Evolutionary conservation across 2,888 invertebrate species (phyloP), one percentile per base, ranked within the genome.

Genomic region (Zhuqinia jingwanae): DNA sequence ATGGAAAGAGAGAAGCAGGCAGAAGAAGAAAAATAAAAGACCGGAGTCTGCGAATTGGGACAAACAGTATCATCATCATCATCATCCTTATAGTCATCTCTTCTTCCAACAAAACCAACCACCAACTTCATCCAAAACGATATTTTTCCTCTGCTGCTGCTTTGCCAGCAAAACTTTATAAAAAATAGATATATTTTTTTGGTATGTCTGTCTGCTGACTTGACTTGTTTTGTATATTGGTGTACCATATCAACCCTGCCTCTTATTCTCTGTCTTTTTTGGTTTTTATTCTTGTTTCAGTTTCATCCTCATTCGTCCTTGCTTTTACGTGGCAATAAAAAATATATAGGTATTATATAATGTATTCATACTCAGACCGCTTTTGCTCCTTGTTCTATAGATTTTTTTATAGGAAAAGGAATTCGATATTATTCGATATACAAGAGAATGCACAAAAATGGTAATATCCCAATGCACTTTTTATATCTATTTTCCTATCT

Each of bases 1-100:
- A 50, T 50, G 25, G 58, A 58, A 36, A 68, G 68, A 36, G 80
- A 53, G 53, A n/a, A n/a, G n/a, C n/a, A n/a, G n/a, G n/a, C n/a
- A n/a, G n/a, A n/a, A n/a, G n/a, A n/a, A 65, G 11, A 22, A 22
- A 22, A 78, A 56, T 13, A 27, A 63, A 58, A 79, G 63, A 79
- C 70, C 80, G 83, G 90, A 89, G 90, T 90, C 90, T 90, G 90
- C 90, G 90, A 90, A 90, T 89, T 89, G 87, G 88, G 89, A 89
- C 88, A 89, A 88, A 88, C 79, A 85, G 50, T 60, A 53, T 47
- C 82, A 87, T n/a, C n/a, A n/a, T n/a, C n/a, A n/a, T n/a, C n/a
- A n/a, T n/a, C n/a, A n/a, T n/a, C n/a, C n/a, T n/a, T n/a, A n/a
- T n/a, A n/a, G n/a, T n/a, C n/a, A n/a, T n/a, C n/a, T n/a, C n/a